Evolutionary conservation across 2,113 vertebrate species (phyloP), one percentile per base, ranked within the genome.

Genomic region (Pelodiscus sinensis): DNA sequence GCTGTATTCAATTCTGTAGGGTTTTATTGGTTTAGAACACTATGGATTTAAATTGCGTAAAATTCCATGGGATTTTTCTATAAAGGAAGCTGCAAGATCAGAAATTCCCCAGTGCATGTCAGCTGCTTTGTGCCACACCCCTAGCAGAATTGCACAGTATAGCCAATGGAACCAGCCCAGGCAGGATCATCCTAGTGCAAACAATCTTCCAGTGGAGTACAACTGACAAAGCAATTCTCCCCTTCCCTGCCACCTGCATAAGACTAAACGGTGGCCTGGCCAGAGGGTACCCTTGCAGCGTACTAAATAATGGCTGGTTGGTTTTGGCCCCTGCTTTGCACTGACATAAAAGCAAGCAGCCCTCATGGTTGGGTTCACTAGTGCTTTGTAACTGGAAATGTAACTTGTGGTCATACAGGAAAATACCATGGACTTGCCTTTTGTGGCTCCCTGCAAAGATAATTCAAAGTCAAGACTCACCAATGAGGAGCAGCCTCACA

Each of bases 21-120:
- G 1, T 21, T 2, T 3, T 24, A 4, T 19, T 65, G 54, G 6
- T 24, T 5, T 4, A 7, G 71, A 0, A 1, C 0, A 6, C 4
- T 4, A 12, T 2, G 0, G 31, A 24, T 29, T 71, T 3, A 9
- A 58, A 2, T 2, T 8, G 1, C 0, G 38, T 38, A 1, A 1
- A 11, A 8, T 1, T 35, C 18, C n/a, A 35, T 35, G 65, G n/a
- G n/a, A 71, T n/a, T 71, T 71, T n/a, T 71, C 18, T 1, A 24
- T 9, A 38, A 2, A 25, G 52, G 44, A 16, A 1, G 9, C 13
- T 4, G 1, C 0, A 8, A 1, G 1, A 6, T 1, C 22, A 10
- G 57, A 13, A 0, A 6, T 3, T 68, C 21, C 68, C 8, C 52
- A 73, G 1, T 3, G 3, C 51, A 0, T 55, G 0, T 1, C 81